Evolutionary conservation across 2,113 vertebrate genomes (phyloP).

Genomic region (Nothocercus julius): DNA sequence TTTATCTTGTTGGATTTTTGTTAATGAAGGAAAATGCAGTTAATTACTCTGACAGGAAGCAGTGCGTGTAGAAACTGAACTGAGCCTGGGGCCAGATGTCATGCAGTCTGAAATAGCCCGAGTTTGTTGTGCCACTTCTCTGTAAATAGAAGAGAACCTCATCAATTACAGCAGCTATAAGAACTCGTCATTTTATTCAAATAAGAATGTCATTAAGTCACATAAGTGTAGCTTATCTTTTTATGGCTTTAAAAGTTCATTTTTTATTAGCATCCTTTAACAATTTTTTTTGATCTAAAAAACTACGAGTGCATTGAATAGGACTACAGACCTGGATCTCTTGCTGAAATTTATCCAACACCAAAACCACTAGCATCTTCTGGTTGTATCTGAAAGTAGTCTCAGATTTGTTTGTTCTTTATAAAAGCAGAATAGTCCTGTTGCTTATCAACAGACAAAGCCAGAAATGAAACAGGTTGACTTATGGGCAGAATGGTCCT

Average conservation of each 20-base stretch:
- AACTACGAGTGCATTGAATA: background rate
- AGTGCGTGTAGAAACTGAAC: conserved; percentile 46
- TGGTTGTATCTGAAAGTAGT: background rate
- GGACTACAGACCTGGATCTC: background rate
- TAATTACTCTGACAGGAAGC: conserved; percentile 72
- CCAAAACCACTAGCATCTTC: background rate
- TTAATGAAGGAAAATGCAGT: conserved; percentile 73
- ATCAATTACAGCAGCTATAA: background rate
- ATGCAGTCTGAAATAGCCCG: conserved; percentile 26
- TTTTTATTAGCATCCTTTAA: background rate
- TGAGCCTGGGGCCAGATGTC: conserved; percentile 64
- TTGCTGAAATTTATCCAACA: background rate
- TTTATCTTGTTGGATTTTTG: conserved; percentile 68
- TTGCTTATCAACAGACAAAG: background rate
- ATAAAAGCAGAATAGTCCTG: background rate
- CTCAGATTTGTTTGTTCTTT: background rate
- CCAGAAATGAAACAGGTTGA: background rate
- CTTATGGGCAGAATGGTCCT: background rate
- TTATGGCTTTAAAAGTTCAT: background rate
- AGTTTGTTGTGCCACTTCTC: conserved; percentile 30
- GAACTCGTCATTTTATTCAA: background rate
- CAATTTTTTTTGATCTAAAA: background rate
- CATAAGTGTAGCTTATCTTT: background rate
- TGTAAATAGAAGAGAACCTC: conserved; percentile 34
- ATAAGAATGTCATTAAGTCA: background rate